Evolutionary conservation across 1,140 invertebrate genomes (phyloP).

Genomic region (Leguminivora glycinivorella): DNA sequence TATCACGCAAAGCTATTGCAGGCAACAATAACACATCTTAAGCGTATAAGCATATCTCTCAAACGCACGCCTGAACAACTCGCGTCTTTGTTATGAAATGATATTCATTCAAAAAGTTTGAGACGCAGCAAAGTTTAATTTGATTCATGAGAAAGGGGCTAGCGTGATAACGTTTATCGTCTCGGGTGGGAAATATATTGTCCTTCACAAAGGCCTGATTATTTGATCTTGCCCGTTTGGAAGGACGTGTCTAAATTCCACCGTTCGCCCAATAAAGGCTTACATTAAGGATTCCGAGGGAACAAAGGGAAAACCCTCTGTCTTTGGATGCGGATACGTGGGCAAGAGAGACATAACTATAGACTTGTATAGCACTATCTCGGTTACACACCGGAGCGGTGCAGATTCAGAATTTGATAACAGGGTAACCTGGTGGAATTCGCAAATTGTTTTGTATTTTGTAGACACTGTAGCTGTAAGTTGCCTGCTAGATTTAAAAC

Average conservation of each 20-base stretch:
- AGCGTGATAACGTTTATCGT: slow-evolving; percentile 1
- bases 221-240: slow-evolving; percentile 6
- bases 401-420: too few species aligned
- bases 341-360: too few species aligned
- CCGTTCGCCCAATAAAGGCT: slow-evolving; percentile 3
- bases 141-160: not conserved
- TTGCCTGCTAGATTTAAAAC: too few species aligned
- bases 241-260: slow-evolving; percentile 6
- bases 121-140: not conserved
- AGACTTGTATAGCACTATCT: too few species aligned
- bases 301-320: not conserved
- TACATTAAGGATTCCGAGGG: slow-evolving; percentile 11
- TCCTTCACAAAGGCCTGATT: slow-evolving; percentile 9
- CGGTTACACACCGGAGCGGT: too few species aligned
- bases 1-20: not conserved
- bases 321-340: too few species aligned
- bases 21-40: not conserved
- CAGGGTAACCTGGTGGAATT: not conserved
- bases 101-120: slow-evolving; percentile 8
- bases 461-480: not conserved
- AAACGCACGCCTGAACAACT: not conserved
- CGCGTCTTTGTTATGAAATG: not conserved
- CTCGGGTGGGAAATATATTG: slow-evolving; percentile 8
- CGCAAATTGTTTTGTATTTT: not conserved
- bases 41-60: not conserved